phyloP scores from a whole-genome alignment of 2,797 vertebrate genomes.

The Borostomias antarcticus region DNA sequence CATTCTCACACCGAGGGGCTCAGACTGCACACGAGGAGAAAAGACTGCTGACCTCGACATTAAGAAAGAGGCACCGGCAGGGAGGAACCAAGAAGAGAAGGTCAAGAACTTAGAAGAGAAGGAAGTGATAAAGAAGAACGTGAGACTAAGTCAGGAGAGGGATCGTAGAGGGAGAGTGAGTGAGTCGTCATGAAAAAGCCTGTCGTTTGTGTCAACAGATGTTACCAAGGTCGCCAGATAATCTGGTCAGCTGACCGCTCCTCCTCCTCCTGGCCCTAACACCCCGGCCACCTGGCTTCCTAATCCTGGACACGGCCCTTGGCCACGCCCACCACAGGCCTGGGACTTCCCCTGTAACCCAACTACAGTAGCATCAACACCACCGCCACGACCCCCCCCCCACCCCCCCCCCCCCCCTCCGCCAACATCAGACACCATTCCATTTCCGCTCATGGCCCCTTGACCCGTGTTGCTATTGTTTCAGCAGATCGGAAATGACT shows the following conservation, averaged over 20 bases:
- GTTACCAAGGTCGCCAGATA: constrained; percentile 11
- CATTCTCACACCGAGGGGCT: too few species aligned
- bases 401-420: too few species aligned
- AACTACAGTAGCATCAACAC: background rate
- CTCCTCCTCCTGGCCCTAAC: constrained; percentile 7
- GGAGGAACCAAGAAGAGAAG: background rate
- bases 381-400: background rate
- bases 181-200: too few species aligned
- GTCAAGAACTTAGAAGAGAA: background rate
- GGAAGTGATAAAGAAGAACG: too few species aligned
- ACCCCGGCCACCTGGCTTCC: constrained; percentile 10
- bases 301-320: constrained; percentile 1
- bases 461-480: background rate
- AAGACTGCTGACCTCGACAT: too few species aligned
- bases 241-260: constrained; percentile 16
- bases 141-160: too few species aligned
- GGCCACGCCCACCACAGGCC: background rate
- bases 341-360: constrained; percentile 10
- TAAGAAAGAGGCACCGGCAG: too few species aligned
- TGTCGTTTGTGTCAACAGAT: background rate
- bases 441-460: background rate
- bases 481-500: background rate
- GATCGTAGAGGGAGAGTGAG: too few species aligned
- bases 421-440: background rate
- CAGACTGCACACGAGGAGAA: too few species aligned